phyloP scores from a whole-genome alignment of 2,797 vertebrate species.

The Chelon labrosus region DNA sequence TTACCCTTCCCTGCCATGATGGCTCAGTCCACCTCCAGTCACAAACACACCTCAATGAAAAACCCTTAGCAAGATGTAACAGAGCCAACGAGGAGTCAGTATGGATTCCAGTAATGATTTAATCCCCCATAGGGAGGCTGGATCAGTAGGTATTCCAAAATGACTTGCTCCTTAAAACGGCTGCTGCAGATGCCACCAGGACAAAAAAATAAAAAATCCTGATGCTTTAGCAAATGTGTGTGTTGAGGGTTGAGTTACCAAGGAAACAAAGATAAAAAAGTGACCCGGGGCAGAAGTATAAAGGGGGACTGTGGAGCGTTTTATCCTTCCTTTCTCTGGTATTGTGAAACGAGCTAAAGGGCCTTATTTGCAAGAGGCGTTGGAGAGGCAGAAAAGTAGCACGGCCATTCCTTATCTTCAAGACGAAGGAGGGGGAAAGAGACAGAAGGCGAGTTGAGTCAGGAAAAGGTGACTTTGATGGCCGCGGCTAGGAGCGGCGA shows the following conservation, averaged over 20 bases:
- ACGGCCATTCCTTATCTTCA: conserved; percentile 70
- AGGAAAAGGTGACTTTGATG: conserved; percentile 68
- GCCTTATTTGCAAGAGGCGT: conserved; percentile 75
- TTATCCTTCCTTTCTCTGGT: conserved; percentile 68
- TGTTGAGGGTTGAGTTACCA: conserved; percentile 52
- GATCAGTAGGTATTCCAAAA: conserved; percentile 64
- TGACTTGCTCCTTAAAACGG: conserved; percentile 29
- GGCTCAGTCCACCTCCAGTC: conserved; percentile 66
- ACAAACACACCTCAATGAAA: conserved; percentile 42
- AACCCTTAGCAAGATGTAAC: conserved; percentile 4
- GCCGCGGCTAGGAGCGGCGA: conserved; percentile 47
- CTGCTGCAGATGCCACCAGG: conserved; percentile 39
- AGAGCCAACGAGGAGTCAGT: conserved; percentile 44
- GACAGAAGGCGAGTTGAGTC: conserved; percentile 68
- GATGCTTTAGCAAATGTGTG: conserved; percentile 49
- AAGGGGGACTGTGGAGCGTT: conserved; percentile 47
- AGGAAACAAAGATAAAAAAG: conserved; percentile 60
- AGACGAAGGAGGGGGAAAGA: conserved; percentile 47
- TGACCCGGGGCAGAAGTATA: conserved; percentile 33
- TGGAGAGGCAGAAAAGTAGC: conserved; percentile 48
- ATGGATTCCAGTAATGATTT: conserved; percentile 56
- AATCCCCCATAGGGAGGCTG: conserved; percentile 74
- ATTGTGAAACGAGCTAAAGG: conserved; percentile 66
- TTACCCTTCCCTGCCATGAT: conserved; percentile 97
- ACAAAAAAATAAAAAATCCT: conserved; percentile 37